Conservation (phyloP, 1,140 invertebrate species). For the Rhizoglyphus robini region DNA sequence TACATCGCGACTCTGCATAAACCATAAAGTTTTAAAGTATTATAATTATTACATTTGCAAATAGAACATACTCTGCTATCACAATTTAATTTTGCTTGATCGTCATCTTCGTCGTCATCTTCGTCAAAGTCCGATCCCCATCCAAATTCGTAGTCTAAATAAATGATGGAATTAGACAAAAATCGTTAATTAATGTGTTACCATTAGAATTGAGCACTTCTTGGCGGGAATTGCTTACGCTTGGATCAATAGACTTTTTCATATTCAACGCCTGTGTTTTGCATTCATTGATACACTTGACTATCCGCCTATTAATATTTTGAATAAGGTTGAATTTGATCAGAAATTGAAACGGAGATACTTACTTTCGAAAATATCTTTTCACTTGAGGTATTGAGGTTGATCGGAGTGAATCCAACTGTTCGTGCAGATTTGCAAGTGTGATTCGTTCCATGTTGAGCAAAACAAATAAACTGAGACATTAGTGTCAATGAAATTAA, state of each 20-base stretch:
- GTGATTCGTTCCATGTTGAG: conserved; percentile 9
- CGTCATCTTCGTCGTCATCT: conserved; percentile 22
- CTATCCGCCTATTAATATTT: conserved; percentile 22
- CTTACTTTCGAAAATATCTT: conserved; percentile 15
- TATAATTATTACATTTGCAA: not conserved
- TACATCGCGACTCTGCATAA: not conserved
- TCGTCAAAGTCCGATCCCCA: conserved; percentile 27
- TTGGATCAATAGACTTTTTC: conserved; percentile 23
- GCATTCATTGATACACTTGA: conserved; percentile 26
- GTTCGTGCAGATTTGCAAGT: conserved; percentile 12
- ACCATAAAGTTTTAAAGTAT: not conserved
- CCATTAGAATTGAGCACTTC: conserved; percentile 21
- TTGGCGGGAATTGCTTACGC: conserved; percentile 23
- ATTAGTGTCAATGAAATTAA: not conserved
- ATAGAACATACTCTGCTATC: conserved; percentile 1
- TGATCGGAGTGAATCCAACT: not conserved
- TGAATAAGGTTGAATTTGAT: not conserved
- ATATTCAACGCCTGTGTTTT: conserved; percentile 25
- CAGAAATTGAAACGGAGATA: not conserved
- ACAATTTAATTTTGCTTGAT: not conserved
- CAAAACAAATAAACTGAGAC: not conserved
- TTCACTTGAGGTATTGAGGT: conserved; percentile 2
- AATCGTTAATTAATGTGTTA: conserved; percentile 1
- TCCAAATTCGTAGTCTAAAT: conserved; percentile 26
- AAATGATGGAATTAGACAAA: conserved; percentile 18